Conservation (phyloP, 2,113 vertebrate species). For the Cardinalis cardinalis region DNA sequence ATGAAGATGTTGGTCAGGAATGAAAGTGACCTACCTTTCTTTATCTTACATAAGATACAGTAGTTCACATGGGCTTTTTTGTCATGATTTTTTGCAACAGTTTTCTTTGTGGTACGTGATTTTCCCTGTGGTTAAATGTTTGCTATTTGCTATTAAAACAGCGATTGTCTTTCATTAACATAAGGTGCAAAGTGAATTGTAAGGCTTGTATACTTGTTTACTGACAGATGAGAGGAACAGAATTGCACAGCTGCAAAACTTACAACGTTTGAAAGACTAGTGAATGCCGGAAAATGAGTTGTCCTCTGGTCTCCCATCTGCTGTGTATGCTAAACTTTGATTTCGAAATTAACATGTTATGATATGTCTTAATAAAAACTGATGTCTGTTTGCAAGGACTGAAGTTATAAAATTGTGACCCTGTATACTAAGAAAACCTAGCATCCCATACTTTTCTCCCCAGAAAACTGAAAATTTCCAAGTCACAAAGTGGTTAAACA, state of each 20-base stretch:
- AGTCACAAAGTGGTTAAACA: neutral
- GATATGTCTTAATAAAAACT: neutral
- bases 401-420: neutral
- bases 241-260: neutral
- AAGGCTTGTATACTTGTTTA: neutral
- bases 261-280: neutral
- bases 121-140: neutral
- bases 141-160: neutral
- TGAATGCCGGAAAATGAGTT: neutral
- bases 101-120: neutral
- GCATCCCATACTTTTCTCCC: neutral
- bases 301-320: constrained; percentile 11
- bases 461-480: neutral
- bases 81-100: neutral
- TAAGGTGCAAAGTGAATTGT: neutral
- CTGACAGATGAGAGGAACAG: neutral
- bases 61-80: neutral
- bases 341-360: neutral
- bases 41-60: neutral
- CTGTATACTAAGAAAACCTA: neutral
- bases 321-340: neutral
- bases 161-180: neutral
- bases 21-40: neutral
- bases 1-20: neutral
- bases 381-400: neutral